These are phyloP conservation scores for Drosophila tripunctata DNA, from an alignment of 2,888 invertebrate species.

Conservation along the genomic window DNA sequence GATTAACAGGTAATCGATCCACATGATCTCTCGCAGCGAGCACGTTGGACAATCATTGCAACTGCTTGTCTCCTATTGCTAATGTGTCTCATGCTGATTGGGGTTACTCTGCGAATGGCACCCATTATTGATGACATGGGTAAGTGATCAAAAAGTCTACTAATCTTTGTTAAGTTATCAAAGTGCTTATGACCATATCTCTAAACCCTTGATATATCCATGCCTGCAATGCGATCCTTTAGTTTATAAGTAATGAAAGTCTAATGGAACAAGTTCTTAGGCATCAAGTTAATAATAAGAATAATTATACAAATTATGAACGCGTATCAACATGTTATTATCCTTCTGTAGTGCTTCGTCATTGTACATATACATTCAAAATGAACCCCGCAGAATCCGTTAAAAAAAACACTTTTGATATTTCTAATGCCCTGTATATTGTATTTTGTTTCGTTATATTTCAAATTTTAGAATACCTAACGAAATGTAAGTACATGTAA, in stretches of 20 bases:
- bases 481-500: constrained; percentile 70
- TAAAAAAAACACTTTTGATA: constrained; percentile 27
- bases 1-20: constrained; percentile 88
- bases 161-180: constrained; percentile 2
- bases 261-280: constrained; percentile 69
- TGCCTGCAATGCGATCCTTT: constrained; percentile 58
- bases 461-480: constrained; percentile 63
- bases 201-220: constrained; percentile 16
- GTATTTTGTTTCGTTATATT: constrained; percentile 72
- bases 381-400: background rate
- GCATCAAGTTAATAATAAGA: constrained; percentile 8
- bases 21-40: constrained; percentile 92
- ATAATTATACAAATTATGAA: constrained; percentile 3
- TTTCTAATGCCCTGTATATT: constrained; percentile 66
- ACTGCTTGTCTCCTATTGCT: constrained; percentile 94
- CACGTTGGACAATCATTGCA: constrained; percentile 95
- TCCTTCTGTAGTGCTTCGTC: constrained; percentile 47
- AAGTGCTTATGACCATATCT: constrained; percentile 43
- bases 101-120: constrained; percentile 96
- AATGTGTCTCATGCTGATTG: constrained; percentile 95
- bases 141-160: constrained; percentile 85
- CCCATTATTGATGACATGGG: constrained; percentile 98
- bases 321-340: constrained; percentile 45
- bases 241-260: constrained; percentile 51
- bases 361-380: constrained; percentile 54